Percentiles rank a stretch among this genome's conserved stretches.
These are phyloP conservation scores for Thalassarche chlororhynchos DNA, from an alignment of 2,113 vertebrate genomes.

Conservation along the genomic window DNA sequence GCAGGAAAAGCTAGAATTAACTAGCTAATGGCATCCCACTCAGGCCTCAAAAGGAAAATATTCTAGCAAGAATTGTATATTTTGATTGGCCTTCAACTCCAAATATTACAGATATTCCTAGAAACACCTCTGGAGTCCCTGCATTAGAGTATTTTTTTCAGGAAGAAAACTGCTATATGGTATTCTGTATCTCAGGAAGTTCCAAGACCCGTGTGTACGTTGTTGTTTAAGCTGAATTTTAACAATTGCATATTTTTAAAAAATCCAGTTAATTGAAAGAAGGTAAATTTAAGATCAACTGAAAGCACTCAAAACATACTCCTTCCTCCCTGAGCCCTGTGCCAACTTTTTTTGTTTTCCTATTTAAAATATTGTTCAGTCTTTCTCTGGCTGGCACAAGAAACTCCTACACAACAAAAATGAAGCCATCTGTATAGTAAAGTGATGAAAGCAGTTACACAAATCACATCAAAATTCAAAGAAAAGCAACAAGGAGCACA, in stretches of 20 bases:
- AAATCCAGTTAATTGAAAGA: neutral
- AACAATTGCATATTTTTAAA: neutral
- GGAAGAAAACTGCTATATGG: neutral
- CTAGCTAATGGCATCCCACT: neutral
- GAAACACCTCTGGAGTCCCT: neutral
- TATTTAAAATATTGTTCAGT: neutral
- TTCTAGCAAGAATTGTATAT: neutral
- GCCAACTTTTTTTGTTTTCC: neutral
- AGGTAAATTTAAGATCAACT: neutral
- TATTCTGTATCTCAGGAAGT: neutral
- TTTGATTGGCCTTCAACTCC: neutral
- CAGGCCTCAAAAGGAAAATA: neutral
- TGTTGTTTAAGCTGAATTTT: neutral
- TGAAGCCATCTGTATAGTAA: neutral
- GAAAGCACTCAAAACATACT: neutral
- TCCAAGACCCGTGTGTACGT: neutral
- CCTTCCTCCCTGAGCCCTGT: neutral
- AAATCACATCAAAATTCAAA: neutral
- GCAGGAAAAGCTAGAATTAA: neutral
- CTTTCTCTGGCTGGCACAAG: constrained; percentile 32
- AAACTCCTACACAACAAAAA: constrained; percentile 9
- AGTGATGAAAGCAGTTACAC: neutral
- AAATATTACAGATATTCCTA: neutral
- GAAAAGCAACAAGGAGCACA: neutral
- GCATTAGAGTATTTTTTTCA: neutral